phyloP scores from a whole-genome alignment of 2,113 vertebrate species.

The Dicerorhinus sumatrensis region DNA sequence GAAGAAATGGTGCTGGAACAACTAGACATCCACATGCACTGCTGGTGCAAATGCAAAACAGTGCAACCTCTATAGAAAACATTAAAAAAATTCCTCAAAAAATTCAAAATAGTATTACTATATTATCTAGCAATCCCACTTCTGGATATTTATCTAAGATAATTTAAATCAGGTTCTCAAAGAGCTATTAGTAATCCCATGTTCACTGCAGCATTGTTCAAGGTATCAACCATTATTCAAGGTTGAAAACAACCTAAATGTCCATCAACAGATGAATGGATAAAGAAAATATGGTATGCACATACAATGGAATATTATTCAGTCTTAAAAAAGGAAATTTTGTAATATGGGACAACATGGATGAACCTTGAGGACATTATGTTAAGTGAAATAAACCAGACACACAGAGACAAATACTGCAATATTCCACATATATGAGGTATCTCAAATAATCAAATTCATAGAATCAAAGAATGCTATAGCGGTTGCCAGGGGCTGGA shows the following conservation, averaged over 20 bases:
- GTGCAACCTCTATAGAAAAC: no score
- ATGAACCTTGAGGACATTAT: not conserved
- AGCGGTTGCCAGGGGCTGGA: not conserved
- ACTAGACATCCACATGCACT: not conserved
- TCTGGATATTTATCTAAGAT: not conserved
- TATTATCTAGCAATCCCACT: not conserved
- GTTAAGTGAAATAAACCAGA: not conserved
- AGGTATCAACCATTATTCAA: not conserved
- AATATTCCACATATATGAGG: not conserved
- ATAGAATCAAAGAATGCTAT: not conserved
- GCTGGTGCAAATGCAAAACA: not conserved
- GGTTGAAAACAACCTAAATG: not conserved
- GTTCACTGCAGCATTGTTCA: not conserved
- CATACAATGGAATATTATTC: not conserved
- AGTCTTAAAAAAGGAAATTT: not conserved
- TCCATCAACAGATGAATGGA: not conserved
- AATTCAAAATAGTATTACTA: not conserved
- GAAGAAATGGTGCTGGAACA: not conserved
- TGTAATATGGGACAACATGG: not conserved
- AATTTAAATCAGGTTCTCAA: not conserved
- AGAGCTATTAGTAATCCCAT: not conserved
- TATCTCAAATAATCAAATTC: not conserved
- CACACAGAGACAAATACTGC: not conserved
- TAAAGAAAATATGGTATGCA: not conserved
- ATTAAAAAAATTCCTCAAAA: not conserved